Evolutionary conservation across 2,888 invertebrate genomes (phyloP).

Genomic region (Drosophila acutilabella): DNA sequence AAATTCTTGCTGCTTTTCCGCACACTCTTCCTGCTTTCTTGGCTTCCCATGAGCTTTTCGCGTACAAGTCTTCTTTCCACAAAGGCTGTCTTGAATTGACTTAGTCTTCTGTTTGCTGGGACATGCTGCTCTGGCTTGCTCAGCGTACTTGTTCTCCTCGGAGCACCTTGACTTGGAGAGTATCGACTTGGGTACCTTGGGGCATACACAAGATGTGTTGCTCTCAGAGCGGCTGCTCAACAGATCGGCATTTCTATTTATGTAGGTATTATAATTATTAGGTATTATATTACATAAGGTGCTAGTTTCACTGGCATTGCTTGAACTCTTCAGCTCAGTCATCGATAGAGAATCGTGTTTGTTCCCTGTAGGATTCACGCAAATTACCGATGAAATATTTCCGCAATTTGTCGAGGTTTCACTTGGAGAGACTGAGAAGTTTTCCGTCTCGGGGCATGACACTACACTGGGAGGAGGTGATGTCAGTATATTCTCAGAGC

Average conservation of each 20-base stretch:
- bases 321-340: background rate
- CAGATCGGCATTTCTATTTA: slow-evolving; percentile 3
- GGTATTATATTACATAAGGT: background rate
- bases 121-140: background rate
- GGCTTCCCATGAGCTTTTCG: no score
- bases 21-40: no score
- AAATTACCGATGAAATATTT: background rate
- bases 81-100: no score
- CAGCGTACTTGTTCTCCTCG: background rate
- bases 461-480: background rate
- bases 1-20: no score
- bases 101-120: no score
- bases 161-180: background rate
- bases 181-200: slow-evolving; percentile 9
- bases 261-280: slow-evolving; percentile 20
- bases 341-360: background rate
- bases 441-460: background rate
- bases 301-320: background rate
- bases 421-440: background rate
- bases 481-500: background rate
- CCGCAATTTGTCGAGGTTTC: background rate
- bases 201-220: background rate
- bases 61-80: background rate
- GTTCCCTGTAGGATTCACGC: background rate
- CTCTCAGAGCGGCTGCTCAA: no score